A percentile compares a stretch with the other conserved stretches of the same genome.
Evolutionary conservation across 2,888 invertebrate genomes (phyloP).

Genomic region (Cyclophora albipunctata): DNA sequence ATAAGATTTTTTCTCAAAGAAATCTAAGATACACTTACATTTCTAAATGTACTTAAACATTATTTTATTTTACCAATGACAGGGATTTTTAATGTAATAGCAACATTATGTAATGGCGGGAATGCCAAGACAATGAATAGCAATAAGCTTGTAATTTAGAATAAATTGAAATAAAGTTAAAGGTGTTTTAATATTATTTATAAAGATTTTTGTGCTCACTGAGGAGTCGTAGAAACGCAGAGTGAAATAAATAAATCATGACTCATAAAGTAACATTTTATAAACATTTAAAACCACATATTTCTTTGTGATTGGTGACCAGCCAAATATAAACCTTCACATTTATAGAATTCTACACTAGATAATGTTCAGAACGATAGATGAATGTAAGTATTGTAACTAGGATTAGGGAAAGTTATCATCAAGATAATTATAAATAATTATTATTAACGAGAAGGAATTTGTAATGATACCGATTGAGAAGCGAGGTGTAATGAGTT

Average conservation of each 20-base stretch:
- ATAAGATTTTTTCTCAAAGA: too few species aligned
- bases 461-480: conserved; percentile 65
- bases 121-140: conserved; percentile 43
- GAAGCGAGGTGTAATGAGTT: conserved; percentile 68
- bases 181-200: conserved; percentile 3
- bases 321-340: too few species aligned
- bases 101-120: conserved; percentile 33
- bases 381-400: conserved; percentile 56
- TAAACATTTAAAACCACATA: too few species aligned
- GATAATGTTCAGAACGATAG: conserved; percentile 24
- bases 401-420: conserved; percentile 61
- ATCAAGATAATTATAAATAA: conserved; percentile 56
- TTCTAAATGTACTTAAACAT: conserved; percentile 9
- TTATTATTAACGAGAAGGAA: conserved; percentile 64
- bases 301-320: too few species aligned
- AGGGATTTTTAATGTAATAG: conserved; percentile 20
- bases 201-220: too few species aligned
- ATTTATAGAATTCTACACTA: too few species aligned
- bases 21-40: too few species aligned
- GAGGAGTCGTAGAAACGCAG: too few species aligned
- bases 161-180: conserved; percentile 47
- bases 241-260: too few species aligned
- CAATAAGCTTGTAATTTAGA: conserved; percentile 53
- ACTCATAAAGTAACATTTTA: too few species aligned
- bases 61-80: conserved; percentile 8